A percentile compares a stretch with the other conserved stretches of the same genome.
Conservation (phyloP, 2,888 invertebrate species). For the Lycaena phlaeas region DNA sequence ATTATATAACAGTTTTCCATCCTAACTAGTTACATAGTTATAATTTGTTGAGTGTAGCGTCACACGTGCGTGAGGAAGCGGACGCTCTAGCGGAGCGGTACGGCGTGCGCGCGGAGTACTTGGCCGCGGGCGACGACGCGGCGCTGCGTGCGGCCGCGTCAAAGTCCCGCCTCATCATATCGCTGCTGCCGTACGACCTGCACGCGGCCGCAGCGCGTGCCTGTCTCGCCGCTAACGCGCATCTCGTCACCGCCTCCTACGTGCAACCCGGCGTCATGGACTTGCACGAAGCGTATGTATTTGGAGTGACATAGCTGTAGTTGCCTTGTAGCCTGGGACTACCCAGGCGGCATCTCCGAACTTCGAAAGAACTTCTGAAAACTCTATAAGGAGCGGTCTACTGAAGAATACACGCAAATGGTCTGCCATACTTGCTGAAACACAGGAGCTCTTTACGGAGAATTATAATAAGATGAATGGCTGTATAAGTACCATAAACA, state of each 20-base stretch:
- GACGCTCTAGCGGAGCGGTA: constrained; percentile 86
- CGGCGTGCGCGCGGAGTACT: constrained; percentile 84
- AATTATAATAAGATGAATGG: too few species aligned
- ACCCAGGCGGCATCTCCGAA: too few species aligned
- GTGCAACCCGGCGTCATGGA: constrained; percentile 87
- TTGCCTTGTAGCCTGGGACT: too few species aligned
- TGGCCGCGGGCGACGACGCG: constrained; percentile 85
- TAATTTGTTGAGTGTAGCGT: constrained; percentile 67
- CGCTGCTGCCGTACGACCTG: constrained; percentile 91
- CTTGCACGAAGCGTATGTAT: constrained; percentile 81
- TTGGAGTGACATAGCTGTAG: too few species aligned
- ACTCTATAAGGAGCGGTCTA: too few species aligned
- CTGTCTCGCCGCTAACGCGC: constrained; percentile 88
- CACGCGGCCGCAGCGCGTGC: constrained; percentile 90
- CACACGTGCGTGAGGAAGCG: constrained; percentile 89
- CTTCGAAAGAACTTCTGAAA: too few species aligned
- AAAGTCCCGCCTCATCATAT: constrained; percentile 84
- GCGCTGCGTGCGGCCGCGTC: constrained; percentile 81
- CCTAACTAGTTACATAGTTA: too few species aligned
- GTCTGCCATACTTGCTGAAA: too few species aligned
- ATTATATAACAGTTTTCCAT: too few species aligned
- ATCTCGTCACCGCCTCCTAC: constrained; percentile 98
- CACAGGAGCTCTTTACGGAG: too few species aligned
- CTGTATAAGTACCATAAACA: too few species aligned
- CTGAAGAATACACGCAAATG: too few species aligned